Percentiles rank a stretch among this genome's conserved stretches.
Evolutionary conservation across 53 echinoderm and acorn worm genomes (phyloP).

Genomic region (Patiria pectinifera): DNA sequence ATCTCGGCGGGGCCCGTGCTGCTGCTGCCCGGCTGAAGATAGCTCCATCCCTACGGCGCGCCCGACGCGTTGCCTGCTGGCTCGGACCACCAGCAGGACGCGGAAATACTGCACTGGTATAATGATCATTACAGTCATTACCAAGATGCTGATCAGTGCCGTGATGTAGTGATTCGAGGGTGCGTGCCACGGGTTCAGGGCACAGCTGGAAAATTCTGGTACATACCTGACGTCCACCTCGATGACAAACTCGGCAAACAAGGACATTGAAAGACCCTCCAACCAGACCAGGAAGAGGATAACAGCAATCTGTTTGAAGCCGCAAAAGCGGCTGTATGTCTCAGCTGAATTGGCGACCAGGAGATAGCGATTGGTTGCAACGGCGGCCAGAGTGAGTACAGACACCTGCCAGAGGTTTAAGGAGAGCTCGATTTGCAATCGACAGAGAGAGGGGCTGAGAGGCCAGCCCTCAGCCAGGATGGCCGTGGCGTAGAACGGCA

Average conservation of each 20-base stretch:
- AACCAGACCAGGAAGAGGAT: background rate
- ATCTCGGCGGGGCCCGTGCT: background rate
- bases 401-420: constrained; percentile 21
- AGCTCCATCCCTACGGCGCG: background rate
- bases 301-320: constrained; percentile 3
- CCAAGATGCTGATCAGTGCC: background rate
- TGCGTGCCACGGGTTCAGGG: background rate
- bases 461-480: constrained; percentile 17
- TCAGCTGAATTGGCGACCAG: constrained; percentile 7
- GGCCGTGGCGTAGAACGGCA: background rate
- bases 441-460: background rate
- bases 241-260: background rate
- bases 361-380: constrained; percentile 32
- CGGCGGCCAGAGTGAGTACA: background rate
- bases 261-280: background rate
- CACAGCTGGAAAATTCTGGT: background rate
- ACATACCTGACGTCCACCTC: background rate
- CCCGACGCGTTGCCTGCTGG: constrained; percentile 28
- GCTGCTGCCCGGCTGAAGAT: background rate
- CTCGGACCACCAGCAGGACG: constrained; percentile 10
- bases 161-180: background rate
- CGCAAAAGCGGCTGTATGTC: constrained; percentile 5
- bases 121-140: background rate
- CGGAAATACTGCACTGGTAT: constrained; percentile 19
- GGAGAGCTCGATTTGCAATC: background rate